These are phyloP conservation scores for Tineola bisselliella DNA, from an alignment of 2,888 invertebrate genomes.

Conservation along the genomic window DNA sequence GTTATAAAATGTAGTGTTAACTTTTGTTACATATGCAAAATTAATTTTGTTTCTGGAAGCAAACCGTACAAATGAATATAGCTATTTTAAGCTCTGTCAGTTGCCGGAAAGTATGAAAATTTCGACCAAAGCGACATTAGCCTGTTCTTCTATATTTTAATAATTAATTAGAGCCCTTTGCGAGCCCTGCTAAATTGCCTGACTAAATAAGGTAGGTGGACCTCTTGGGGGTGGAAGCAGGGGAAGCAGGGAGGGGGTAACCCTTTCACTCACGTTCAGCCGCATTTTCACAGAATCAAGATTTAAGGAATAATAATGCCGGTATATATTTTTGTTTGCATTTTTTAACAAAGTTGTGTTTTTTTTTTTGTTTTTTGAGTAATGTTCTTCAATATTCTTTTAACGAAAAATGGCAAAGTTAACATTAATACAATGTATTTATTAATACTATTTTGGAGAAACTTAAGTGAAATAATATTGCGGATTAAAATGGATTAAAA, in stretches of 20 bases:
- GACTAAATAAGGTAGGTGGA: constrained; percentile 47
- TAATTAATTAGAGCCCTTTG: constrained; percentile 56
- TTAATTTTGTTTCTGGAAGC: neutral
- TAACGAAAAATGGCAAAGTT: too few species aligned
- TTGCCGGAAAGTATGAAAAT: constrained; percentile 13
- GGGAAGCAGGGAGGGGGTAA: constrained; percentile 3
- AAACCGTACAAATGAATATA: neutral
- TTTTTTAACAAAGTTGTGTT: neutral
- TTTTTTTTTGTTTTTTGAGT: too few species aligned
- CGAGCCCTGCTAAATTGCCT: constrained; percentile 52
- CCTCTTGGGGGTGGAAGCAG: neutral
- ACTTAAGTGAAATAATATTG: too few species aligned
- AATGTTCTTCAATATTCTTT: too few species aligned
- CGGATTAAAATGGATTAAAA: too few species aligned
- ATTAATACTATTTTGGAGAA: too few species aligned
- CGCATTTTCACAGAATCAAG: constrained; percentile 6
- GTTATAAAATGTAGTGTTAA: too few species aligned
- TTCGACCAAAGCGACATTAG: constrained; percentile 7
- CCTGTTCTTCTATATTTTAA: constrained; percentile 15
- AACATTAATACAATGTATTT: too few species aligned
- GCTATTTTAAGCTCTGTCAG: neutral
- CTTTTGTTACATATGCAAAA: too few species aligned
- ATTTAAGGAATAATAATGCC: neutral
- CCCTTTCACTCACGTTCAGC: constrained; percentile 4
- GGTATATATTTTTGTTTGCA: neutral